Base-by-base conservation (phyloP, 2,113 vertebrate genomes). In the Cariama cristata region DNA sequence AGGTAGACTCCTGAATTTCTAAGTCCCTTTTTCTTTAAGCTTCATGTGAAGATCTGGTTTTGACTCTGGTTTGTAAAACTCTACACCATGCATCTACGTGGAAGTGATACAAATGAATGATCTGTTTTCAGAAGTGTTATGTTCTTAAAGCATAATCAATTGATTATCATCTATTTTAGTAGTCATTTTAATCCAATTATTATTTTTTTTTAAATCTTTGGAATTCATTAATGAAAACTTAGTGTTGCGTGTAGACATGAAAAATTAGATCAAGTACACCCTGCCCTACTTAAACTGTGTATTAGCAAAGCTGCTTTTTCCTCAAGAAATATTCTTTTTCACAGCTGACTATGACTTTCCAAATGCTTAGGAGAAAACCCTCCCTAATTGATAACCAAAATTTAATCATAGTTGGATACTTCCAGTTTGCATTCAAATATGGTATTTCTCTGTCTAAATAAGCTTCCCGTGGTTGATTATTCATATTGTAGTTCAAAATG, bases 401-500 rank as follows among this genome's bases (percentile, higher is more conserved):
- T 98, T 97, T 98, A 98, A 98, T 98, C 97, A 97, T 82, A 96
- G 95, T 91, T 14, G 11, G 92, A 97, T 97, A 92, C 81, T 84
- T 96, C 90, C 88, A 67, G 53, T 98, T 98, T 97, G 98, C 97
- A 98, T 98, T 98, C 97, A 97, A 97, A 98, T 98, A 98, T 98
- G 97, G 82, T 95, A 91, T 96, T 98, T 96, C 97, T 97, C 97
- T 98, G 98, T 98, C 97, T 97, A 98, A 98, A 98, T 98, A 98
- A 97, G 96, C 97, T 96, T 97, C 92, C 96, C 96, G 95, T 96
- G 95, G 92, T 98, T 98, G 98, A 98, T 98, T 97, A 98, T 98
- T 98, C 98, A 98, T 98, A 97, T 97, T 98, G 98, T 98, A 98
- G 44, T 97, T 98, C 97, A 98, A 87, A 98, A 98, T 98, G 97